Conservation (phyloP, 2,888 invertebrate species). For the Athetis lepigone region DNA sequence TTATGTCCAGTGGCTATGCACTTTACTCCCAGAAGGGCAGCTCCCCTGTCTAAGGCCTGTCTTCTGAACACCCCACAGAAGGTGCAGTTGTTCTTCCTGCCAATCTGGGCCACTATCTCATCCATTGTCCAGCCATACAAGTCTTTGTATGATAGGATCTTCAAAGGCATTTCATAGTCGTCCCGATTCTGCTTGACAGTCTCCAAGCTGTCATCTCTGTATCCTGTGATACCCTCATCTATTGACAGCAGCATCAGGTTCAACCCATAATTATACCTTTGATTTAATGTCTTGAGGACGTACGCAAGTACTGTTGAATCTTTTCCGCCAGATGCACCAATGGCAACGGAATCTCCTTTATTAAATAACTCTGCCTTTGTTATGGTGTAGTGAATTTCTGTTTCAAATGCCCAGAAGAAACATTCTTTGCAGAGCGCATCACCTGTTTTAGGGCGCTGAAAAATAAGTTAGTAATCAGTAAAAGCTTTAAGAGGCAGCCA, state of each 20-base stretch:
- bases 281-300: conserved; percentile 97
- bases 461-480: conserved; percentile 31
- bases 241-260: conserved; percentile 97
- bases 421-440: conserved; percentile 98
- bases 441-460: conserved; percentile 96
- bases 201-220: conserved; percentile 98
- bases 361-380: conserved; percentile 95
- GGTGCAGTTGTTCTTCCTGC: conserved; percentile 98
- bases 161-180: conserved; percentile 98
- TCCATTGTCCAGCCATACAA: conserved; percentile 99
- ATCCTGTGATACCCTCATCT: conserved; percentile 99
- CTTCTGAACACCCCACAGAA: conserved; percentile 98
- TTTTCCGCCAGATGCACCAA: conserved; percentile 98
- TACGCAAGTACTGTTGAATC: conserved; percentile 99
- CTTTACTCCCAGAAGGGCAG: conserved; percentile 95
- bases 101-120: conserved; percentile 96
- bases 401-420: conserved; percentile 98
- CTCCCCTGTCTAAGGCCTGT: conserved; percentile 99
- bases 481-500: too few species aligned
- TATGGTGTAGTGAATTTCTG: conserved; percentile 98
- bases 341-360: conserved; percentile 96
- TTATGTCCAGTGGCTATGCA: conserved; percentile 99
- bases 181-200: conserved; percentile 98
- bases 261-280: conserved; percentile 96
- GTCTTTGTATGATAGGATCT: conserved; percentile 98